Evolutionary conservation across 2,888 invertebrate species (phyloP), one percentile per base, ranked within the genome.

Genomic region (Fragum sueziense): DNA sequence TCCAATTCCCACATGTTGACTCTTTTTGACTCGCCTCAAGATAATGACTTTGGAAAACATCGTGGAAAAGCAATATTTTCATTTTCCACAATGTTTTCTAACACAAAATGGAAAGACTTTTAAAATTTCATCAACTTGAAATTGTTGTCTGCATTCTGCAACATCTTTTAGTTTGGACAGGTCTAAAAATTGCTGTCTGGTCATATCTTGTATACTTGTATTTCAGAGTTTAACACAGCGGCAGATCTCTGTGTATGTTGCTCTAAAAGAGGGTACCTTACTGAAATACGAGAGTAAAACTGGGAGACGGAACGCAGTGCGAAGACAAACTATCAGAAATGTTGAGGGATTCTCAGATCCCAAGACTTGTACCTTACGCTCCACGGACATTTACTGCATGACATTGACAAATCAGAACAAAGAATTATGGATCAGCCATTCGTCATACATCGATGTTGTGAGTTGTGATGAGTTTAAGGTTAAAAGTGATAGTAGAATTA

Each of bases 351-450:
- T 69, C 47, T 37, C 68, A 6, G 57, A 29, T 20, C 82, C 79
- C 2, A 71, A 65, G 9, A 34, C 51, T 22, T 70, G 76, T 27
- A 68, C 72, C 2, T 59, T 83, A 34, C 76, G 79, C 25, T 69
- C 79, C n/a, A 7, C 34, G 4, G 41, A 57, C 11, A 54, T 80
- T 2, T 65, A 70, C 61, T 80, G 82, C 47, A 79, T 86, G 76
- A 70, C 54, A 20, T 70, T 80, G 27, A 62, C 84, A 20, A 70
- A 74, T 29, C 70, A 76, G 14, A 76, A 72, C 14, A 61, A 80
- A 14, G 86, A 87, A 62, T 57, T 89, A 9, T 89, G 89, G 89
- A 74, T 87, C 9, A 82, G 87, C 59, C 82, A 82, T 78, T 84
- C 80, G 25, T 67, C 73, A 14, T 71, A 76, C 22, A 80, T 88